Evolutionary conservation across 2,113 vertebrate species (phyloP), one percentile per base, ranked within the genome.

Genomic region (Phaethon lepturus): DNA sequence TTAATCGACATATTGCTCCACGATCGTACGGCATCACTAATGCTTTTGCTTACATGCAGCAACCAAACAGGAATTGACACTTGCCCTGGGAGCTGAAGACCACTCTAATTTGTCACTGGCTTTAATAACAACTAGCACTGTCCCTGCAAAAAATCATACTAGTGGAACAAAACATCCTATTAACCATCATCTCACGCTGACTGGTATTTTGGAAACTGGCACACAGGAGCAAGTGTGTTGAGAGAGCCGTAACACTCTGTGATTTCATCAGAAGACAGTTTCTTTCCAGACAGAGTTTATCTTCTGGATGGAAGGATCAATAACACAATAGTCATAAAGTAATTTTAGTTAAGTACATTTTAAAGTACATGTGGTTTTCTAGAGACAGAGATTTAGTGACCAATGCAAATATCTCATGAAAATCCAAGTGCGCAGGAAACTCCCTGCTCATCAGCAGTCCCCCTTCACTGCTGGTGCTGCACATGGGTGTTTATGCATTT

Each of bases 1-100:
- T 45, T 59, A 80, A 22, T 9, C 5, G 2, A 67, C 28, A 52
- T 26, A 77, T 80, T 73, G 10, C 13, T 84, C 20, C 24, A n/a
- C 18, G 26, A 23, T 9, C 2, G 0, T 14, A 53, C 0, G 4
- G 50, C 45, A 44, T 58, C 31, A 50, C 11, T 62, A 69, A 85
- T 9, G 15, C 7, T 63, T 79, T 47, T 6, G 2, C 8, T 38
- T 22, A 58, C 2, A 4, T 26, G 38, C 11, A 18, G 25, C 52
- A 88, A 25, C 38, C 64, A 68, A 83, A 91, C 6, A 67, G 38
- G 50, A 91, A 59, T 3, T 49, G 19, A 56, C 8, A 79, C 12
- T 69, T 90, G n/a, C 38, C 86, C 68, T 78, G 45, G 44, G 25
- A 83, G 49, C 11, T 75, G 66, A 83, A 86, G 28, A 59, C 13